Percentiles rank a stretch among this genome's conserved stretches.
These are phyloP conservation scores for Zophobas atratus DNA, from an alignment of 1,140 invertebrate species.

Conservation along the genomic window DNA sequence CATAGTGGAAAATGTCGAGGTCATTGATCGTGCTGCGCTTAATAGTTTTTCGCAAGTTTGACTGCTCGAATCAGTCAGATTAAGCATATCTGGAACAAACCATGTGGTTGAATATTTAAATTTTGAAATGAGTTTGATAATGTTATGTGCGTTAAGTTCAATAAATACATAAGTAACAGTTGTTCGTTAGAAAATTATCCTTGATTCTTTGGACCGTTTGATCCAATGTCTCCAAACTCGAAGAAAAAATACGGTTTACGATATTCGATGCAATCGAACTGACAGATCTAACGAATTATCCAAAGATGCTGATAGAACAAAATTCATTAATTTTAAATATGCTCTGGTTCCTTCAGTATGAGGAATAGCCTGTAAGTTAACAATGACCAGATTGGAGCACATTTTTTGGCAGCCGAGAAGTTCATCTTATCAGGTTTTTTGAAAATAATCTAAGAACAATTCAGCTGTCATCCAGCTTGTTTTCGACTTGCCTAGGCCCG, in stretches of 20 bases:
- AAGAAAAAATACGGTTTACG: conserved; percentile 30
- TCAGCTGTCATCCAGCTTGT: too few species aligned
- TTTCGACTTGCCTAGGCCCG: too few species aligned
- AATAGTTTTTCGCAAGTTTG: conserved; percentile 35
- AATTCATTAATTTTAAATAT: conserved; percentile 45
- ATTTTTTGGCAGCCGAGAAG: conserved; percentile 44
- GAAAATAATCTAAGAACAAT: too few species aligned
- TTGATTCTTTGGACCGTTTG: neutral
- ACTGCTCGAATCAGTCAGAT: conserved; percentile 11
- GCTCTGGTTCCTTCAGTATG: conserved; percentile 33
- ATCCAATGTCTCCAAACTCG: conserved; percentile 45
- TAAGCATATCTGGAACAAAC: neutral
- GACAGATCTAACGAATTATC: conserved; percentile 8
- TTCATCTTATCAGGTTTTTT: conserved; percentile 42
- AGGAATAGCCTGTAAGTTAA: conserved; percentile 20
- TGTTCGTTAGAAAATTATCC: conserved; percentile 44
- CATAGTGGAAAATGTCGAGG: conserved; percentile 31
- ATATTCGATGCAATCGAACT: conserved; percentile 27
- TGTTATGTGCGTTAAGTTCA: conserved; percentile 41
- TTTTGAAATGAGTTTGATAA: conserved; percentile 14
- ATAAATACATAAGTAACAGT: conserved; percentile 40
- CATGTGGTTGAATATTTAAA: neutral
- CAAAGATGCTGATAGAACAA: neutral
- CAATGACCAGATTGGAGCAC: conserved; percentile 30
- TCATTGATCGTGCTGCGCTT: conserved; percentile 39